These are phyloP conservation scores for Ophioderma brevispina DNA, from an alignment of 35 echinoderm and acorn worm species.

Conservation along the genomic window DNA sequence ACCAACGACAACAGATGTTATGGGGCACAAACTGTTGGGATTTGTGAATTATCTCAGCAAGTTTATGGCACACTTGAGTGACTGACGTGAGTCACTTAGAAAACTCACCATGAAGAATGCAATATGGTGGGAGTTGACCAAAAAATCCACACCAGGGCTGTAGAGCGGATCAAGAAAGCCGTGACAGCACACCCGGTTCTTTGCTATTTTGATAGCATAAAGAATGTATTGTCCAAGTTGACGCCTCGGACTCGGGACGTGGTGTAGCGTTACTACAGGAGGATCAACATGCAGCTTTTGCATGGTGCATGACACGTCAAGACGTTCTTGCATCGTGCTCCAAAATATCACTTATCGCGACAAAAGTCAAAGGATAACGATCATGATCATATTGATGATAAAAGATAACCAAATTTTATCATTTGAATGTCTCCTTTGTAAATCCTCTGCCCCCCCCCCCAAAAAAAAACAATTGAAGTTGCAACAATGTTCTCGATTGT, in stretches of 20 bases:
- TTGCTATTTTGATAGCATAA: neutral
- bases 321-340: too few species aligned
- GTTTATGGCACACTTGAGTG: neutral
- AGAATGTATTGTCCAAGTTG: neutral
- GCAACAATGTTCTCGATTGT: too few species aligned
- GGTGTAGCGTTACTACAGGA: neutral
- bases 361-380: too few species aligned
- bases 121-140: neutral
- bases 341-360: too few species aligned
- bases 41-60: neutral
- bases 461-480: too few species aligned
- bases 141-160: neutral
- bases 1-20: neutral
- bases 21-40: neutral
- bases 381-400: too few species aligned
- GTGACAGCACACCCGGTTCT: neutral
- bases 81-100: neutral
- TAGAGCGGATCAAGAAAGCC: neutral
- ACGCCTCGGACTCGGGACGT: neutral
- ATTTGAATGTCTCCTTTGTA: too few species aligned
- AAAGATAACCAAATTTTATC: too few species aligned
- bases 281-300: conserved; percentile 1
- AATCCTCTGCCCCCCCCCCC: too few species aligned
- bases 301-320: too few species aligned
- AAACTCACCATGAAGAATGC: neutral